Percentiles rank a stretch among this genome's conserved stretches.
Evolutionary conservation across 2,888 invertebrate species (phyloP).

Genomic region (Apotomis betuletana): DNA sequence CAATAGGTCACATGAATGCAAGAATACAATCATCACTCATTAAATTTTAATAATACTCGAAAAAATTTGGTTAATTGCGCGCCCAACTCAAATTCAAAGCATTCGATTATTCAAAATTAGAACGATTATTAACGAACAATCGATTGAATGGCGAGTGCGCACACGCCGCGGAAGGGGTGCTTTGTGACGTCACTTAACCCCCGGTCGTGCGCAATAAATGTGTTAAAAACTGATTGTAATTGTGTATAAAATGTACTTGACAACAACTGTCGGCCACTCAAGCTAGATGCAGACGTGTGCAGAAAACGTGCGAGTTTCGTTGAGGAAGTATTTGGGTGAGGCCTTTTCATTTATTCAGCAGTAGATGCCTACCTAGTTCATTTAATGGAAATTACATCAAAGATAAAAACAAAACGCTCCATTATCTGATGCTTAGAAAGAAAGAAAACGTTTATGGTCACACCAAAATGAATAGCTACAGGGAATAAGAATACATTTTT

Average conservation of each 20-base stretch:
- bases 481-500: no score
- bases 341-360: no score
- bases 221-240: conserved; percentile 35
- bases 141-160: conserved; percentile 67
- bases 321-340: no score
- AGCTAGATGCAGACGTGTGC: neutral
- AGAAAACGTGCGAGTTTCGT: neutral
- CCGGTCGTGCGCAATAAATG: conserved; percentile 27
- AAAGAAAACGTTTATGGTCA: no score
- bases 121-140: conserved; percentile 71
- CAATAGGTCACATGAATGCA: conserved; percentile 11
- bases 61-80: conserved; percentile 59
- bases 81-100: conserved; percentile 64
- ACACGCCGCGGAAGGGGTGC: conserved; percentile 58
- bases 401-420: no score
- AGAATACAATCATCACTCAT: conserved; percentile 28
- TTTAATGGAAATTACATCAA: no score
- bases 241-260: conserved; percentile 9
- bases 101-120: conserved; percentile 56
- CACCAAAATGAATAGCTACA: no score
- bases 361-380: no score
- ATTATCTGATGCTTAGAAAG: no score
- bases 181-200: conserved; percentile 47
- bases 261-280: conserved; percentile 2
- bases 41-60: conserved; percentile 39